Evolutionary conservation across 2,888 invertebrate genomes (phyloP).

Genomic region (Prosopocoilus inquinatus): DNA sequence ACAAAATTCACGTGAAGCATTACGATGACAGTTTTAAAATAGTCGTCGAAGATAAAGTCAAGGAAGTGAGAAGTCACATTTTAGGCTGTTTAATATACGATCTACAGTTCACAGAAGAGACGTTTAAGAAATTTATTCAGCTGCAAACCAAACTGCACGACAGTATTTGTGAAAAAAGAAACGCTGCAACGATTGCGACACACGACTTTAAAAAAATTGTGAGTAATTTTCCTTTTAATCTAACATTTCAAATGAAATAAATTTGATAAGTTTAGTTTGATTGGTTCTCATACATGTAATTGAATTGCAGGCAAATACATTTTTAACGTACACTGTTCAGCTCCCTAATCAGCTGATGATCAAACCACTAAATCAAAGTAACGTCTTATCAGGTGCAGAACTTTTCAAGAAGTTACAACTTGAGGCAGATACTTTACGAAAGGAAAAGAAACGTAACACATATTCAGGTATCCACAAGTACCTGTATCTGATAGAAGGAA

Average conservation of each 20-base stretch:
- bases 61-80: constrained; percentile 66
- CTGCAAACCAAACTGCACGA: constrained; percentile 77
- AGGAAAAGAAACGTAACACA: constrained; percentile 79
- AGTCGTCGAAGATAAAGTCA: constrained; percentile 45
- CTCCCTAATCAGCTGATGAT: constrained; percentile 64
- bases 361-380: constrained; percentile 63
- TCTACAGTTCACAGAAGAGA: constrained; percentile 60
- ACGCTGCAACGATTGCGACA: constrained; percentile 77
- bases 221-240: constrained; percentile 22
- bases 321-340: constrained; percentile 67
- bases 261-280: neutral
- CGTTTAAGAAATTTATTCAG: constrained; percentile 72
- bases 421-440: constrained; percentile 77
- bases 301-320: constrained; percentile 49
- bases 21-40: constrained; percentile 31
- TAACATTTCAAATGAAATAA: too few relatives aligned
- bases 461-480: constrained; percentile 84
- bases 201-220: constrained; percentile 70
- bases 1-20: constrained; percentile 43
- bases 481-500: constrained; percentile 73
- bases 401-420: constrained; percentile 66
- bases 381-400: constrained; percentile 63
- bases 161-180: constrained; percentile 73
- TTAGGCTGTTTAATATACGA: constrained; percentile 70
- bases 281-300: too few relatives aligned